Evolutionary conservation across 35 echinoderm and acorn worm genomes (phyloP), one percentile per base, ranked within the genome.

Genomic region (Acanthaster planci): DNA sequence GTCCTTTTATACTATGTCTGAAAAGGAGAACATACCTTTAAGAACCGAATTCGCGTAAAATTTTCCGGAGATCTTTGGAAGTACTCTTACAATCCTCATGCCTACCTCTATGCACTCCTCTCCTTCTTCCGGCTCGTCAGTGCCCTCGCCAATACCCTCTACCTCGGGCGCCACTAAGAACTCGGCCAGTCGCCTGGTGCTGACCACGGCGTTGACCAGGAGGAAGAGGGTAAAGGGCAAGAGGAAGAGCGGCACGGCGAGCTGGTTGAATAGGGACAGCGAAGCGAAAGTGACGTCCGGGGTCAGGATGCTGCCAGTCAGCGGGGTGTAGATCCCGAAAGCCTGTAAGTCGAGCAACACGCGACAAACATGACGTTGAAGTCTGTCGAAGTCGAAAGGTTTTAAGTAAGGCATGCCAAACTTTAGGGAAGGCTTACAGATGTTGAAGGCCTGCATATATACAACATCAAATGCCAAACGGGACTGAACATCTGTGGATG

Each of bases 281-380:
- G 93, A 91, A 0, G 93, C 64, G 38, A 97, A 97, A 34, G 93
- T 85, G 7, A 97, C 82, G 21, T 91, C 93, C 34, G 93, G 93
- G 6, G 93, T 97, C 6, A 97, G 77, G 19, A 80, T n/a, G 35
- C 88, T 47, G 2, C 80, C 79, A 37, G 72, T 80, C 1, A 97
- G 50, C 0, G 88, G 76, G 38, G 90, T 82, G 77, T 97, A 97
- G n/a, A 87, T 83, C 18, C 85, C 84, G 82, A 86, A 97, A 7
- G 89, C 84, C 93, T 97, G 86, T 22, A 80, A 57, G 30, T 7
- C 26, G n/a, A 5, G n/a, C 19, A 29, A 37, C 37, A 77, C 4
- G n/a, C 37, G n/a, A 75, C 12, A 5, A 10, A 34, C 23, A 37
- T 77, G 32, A 77, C n/a, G n/a, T n/a, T n/a, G n/a, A n/a, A n/a